Conservation (phyloP, 2,888 invertebrate species). For the Ichneumon xanthorius region DNA sequence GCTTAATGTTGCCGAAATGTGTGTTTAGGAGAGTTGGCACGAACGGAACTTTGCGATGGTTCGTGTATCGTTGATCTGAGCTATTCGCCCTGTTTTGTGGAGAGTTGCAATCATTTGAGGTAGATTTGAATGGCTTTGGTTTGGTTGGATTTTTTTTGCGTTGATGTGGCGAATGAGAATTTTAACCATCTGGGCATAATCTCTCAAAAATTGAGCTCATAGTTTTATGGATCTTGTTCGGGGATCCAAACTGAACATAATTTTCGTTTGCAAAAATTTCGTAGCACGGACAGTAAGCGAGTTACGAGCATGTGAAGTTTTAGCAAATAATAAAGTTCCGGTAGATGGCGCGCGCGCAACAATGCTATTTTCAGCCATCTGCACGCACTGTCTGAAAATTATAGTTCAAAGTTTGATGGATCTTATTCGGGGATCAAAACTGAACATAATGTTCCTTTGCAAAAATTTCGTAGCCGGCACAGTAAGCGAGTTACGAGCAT, state of each 20-base stretch:
- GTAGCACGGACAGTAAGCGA: too few species aligned
- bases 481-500: too few species aligned
- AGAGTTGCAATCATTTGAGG: not conserved
- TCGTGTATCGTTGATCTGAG: not conserved
- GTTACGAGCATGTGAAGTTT: too few species aligned
- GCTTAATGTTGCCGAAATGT: not conserved
- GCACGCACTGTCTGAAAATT: not conserved
- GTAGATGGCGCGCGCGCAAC: too few species aligned
- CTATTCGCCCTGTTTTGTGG: not conserved
- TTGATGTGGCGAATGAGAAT: not conserved
- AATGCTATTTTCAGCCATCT: not conserved
- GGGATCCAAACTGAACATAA: not conserved
- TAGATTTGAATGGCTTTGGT: too few species aligned
- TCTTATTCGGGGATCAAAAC: not conserved
- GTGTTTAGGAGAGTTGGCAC: conserved; percentile 6
- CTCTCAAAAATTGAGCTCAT: not conserved
- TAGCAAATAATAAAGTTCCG: too few species aligned
- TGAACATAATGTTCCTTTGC: not conserved
- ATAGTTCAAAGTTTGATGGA: not conserved
- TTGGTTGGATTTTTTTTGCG: not conserved
- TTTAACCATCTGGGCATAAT: not conserved
- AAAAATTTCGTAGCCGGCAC: too few species aligned
- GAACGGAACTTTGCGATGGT: not conserved
- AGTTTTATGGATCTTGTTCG: not conserved
- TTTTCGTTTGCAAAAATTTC: not conserved